phyloP scores from a whole-genome alignment of 2,113 vertebrate genomes.

The Bombycilla garrulus region DNA sequence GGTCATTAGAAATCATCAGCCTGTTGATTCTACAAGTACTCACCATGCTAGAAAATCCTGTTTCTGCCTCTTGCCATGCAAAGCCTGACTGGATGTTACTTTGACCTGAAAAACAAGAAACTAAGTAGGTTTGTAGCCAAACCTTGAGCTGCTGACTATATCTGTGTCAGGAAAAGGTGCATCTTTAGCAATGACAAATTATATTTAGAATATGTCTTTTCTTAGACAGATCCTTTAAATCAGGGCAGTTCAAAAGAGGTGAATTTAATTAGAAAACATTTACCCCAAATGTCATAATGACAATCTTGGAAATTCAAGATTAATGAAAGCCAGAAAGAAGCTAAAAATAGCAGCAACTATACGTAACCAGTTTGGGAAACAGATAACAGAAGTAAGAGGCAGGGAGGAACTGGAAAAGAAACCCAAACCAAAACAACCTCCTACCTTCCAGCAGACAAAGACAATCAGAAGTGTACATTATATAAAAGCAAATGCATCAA shows the following conservation, averaged over 20 bases:
- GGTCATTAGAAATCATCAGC: conserved; percentile 19
- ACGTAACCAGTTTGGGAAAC: neutral
- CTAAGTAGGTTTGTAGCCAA: neutral
- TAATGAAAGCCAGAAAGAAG: neutral
- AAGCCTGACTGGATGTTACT: conserved; percentile 28
- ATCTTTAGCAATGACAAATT: neutral
- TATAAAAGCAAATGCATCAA: neutral
- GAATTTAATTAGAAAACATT: neutral
- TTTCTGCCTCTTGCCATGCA: conserved; percentile 32
- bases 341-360: neutral
- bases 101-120: conserved; percentile 62
- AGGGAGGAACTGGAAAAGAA: neutral
- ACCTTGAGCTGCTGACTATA: neutral
- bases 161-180: neutral
- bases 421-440: neutral
- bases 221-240: neutral
- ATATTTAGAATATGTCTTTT: neutral
- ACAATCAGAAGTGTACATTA: neutral
- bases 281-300: neutral
- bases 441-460: neutral
- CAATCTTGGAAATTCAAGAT: neutral
- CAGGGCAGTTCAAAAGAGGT: neutral
- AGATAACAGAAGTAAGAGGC: neutral
- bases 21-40: conserved; percentile 32
- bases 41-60: conserved; percentile 47